phyloP scores from a whole-genome alignment of 2,888 invertebrate genomes.

The Ornithoptera alexandrae region DNA sequence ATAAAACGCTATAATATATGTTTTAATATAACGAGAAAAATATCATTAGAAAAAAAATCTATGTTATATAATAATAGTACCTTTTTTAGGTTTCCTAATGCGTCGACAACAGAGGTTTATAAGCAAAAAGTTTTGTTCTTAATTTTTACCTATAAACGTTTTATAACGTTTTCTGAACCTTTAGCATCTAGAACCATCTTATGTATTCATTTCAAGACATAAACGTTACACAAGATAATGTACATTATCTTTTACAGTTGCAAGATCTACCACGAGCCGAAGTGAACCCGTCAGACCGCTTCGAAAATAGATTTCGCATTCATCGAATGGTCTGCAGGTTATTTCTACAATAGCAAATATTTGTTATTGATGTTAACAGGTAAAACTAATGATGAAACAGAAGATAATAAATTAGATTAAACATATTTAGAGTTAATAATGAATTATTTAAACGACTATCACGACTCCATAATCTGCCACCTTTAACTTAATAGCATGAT shows the following conservation, averaged over 20 bases:
- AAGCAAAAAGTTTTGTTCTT: neutral
- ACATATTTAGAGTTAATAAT: too few species aligned
- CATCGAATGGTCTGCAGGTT: neutral
- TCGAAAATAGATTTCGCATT: conserved; percentile 18
- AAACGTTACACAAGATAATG: neutral
- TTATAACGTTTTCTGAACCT: neutral
- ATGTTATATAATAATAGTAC: neutral
- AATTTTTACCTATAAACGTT: neutral
- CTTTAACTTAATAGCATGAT: too few species aligned
- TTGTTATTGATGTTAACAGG: neutral
- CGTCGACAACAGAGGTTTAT: neutral
- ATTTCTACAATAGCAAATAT: conserved; percentile 1
- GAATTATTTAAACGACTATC: too few species aligned
- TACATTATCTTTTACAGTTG: neutral
- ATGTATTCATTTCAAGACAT: neutral
- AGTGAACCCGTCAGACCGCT: conserved; percentile 14
- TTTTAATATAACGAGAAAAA: neutral
- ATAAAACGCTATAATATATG: neutral
- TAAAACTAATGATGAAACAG: neutral
- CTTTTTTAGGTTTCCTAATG: neutral
- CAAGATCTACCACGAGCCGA: neutral
- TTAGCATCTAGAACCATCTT: neutral
- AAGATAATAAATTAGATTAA: neutral
- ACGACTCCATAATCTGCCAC: too few species aligned
- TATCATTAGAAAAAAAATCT: neutral